Base-by-base conservation (phyloP, 1,140 invertebrate species). In the Tetramorium alpestre region DNA sequence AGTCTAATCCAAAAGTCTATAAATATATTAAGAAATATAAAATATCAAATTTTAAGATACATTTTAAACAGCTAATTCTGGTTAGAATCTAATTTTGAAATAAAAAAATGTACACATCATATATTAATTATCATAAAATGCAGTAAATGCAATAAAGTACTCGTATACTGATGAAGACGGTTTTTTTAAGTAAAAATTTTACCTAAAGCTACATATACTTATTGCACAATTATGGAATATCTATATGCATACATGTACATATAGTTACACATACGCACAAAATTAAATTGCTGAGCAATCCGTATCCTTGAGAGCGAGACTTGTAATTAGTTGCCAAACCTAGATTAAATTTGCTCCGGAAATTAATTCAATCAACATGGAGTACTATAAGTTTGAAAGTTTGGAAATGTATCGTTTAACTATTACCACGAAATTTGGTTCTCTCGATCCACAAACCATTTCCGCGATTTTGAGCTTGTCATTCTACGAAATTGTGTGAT, bases 261-360 rank as follows among this genome's bases (percentile, higher is more conserved):
- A 2, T 28, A 47, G 33, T 22, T 41, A 18, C 16, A 16, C 25
- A 33, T 25, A 47, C 2, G 11, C n/a, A 18, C 3, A 28, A 69
- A 81, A 54, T 81, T 81, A 81, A 81, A 56, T 81, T 70, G 64
- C 49, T 10, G 5, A 44, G 49, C 38, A 41, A 70, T 54, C 51
- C 16, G 13, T 44, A 70, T 58, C 22, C 41, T 70, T 25, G 49
- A 58, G 38, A 69, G 62, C n/a, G 38, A 38, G 18, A 16, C 16
- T 80, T 13, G 38, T 81, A 70, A 81, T 81, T 81, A 81, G 38
- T 56, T 81, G 65, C 78, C 22, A 56, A 81, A 56, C n/a, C 38
- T 44, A 44, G 22, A 70, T 70, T 81, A 81, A 22, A 56, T 81
- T 81, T 81, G 38, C 22, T 70, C 64, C 64, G 78, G 78, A 81